Conservation (phyloP, 2,113 vertebrate species). For the Nicator chloris region DNA sequence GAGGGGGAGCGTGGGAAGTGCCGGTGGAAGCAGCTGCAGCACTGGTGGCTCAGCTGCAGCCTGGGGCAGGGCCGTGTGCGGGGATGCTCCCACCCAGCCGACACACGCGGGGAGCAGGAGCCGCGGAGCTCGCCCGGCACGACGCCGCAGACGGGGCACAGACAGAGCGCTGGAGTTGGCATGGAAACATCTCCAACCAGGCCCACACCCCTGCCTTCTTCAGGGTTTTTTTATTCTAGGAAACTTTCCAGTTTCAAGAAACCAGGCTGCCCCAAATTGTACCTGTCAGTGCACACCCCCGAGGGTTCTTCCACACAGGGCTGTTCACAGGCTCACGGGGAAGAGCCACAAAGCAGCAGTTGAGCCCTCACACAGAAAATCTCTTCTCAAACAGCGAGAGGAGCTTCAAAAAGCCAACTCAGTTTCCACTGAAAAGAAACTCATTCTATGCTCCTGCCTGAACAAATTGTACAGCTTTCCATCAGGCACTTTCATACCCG, state of each 20-base stretch:
- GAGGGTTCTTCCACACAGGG: background rate
- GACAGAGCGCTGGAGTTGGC: background rate
- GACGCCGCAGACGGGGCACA: background rate
- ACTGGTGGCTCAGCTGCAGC: background rate
- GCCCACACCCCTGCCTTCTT: background rate
- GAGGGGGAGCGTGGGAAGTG: background rate
- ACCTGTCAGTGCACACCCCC: background rate
- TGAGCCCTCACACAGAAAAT: constrained; percentile 25
- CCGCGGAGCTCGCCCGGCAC: background rate
- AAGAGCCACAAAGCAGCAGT: background rate
- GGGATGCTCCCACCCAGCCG: constrained; percentile 27
- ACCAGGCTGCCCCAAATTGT: background rate
- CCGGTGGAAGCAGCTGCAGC: background rate
- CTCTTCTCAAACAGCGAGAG: background rate
- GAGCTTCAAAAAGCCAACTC: constrained; percentile 52
- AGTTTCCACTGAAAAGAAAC: constrained; percentile 17
- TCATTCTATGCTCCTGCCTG: constrained; percentile 28
- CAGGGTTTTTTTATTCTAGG: background rate
- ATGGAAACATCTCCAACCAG: background rate
- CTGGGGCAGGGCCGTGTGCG: background rate
- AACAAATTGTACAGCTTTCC: constrained; percentile 45
- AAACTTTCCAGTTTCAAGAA: background rate
- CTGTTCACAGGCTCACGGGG: background rate
- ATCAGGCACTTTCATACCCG: constrained; percentile 15
- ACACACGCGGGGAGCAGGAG: background rate